Percentiles rank a stretch among this genome's conserved stretches.
Evolutionary conservation across 2,113 vertebrate species (phyloP).

Genomic region (Macrotus californicus): DNA sequence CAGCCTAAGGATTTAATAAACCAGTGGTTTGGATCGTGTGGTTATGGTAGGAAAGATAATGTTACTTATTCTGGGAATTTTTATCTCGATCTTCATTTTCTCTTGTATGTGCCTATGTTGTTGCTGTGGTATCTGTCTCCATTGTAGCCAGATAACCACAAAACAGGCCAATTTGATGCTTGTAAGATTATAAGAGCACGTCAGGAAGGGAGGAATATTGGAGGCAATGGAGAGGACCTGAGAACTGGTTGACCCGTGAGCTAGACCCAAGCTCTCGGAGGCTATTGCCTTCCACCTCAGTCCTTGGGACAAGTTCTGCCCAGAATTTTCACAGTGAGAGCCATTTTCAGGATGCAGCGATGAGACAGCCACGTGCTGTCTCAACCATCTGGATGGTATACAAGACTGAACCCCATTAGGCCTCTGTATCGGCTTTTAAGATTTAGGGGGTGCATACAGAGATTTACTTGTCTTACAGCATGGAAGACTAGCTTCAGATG

Average conservation of each 20-base stretch:
- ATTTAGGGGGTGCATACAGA: neutral
- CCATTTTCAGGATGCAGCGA: neutral
- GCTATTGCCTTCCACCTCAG: neutral
- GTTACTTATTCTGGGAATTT: neutral
- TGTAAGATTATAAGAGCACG: neutral
- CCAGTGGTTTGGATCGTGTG: neutral
- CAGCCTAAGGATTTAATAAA: neutral
- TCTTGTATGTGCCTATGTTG: neutral
- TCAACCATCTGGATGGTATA: neutral
- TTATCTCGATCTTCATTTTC: neutral
- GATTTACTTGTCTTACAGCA: neutral
- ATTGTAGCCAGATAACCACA: neutral
- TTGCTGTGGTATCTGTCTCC: neutral
- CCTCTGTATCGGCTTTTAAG: neutral
- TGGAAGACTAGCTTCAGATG: neutral
- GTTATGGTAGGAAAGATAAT: neutral
- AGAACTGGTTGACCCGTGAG: neutral
- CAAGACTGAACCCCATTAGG: neutral
- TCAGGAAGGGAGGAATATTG: neutral
- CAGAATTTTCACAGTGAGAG: neutral
- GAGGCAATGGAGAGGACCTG: neutral
- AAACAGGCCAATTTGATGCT: no score
- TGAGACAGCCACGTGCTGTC: neutral
- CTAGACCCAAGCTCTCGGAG: neutral
- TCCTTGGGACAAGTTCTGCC: neutral